phyloP scores from a whole-genome alignment of 1,140 invertebrate genomes.

The Drosophila triauraria region DNA sequence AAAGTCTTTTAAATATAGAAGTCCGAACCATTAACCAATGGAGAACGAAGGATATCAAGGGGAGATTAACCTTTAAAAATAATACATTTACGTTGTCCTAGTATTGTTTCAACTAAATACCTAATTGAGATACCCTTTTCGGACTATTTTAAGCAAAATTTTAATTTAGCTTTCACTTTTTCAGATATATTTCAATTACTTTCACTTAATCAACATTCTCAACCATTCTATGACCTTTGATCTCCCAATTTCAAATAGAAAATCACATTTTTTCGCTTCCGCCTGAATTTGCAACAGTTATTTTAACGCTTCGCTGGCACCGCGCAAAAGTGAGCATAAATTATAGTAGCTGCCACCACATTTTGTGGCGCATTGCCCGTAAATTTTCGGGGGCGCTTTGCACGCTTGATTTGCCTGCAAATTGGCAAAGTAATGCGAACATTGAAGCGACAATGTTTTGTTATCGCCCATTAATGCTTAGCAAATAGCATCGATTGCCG shows the following conservation, averaged over 20 bases:
- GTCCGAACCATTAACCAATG: too few species aligned
- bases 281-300: slow-evolving; percentile 4
- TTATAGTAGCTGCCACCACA: slow-evolving; percentile 29
- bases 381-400: slow-evolving; percentile 46
- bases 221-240: slow-evolving; percentile 2
- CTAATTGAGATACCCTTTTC: too few species aligned
- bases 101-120: background rate
- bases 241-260: background rate
- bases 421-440: slow-evolving; percentile 38
- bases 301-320: slow-evolving; percentile 26
- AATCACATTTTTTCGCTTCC: slow-evolving; percentile 1
- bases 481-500: slow-evolving; percentile 46
- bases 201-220: background rate
- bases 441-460: slow-evolving; percentile 46
- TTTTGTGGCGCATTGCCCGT: slow-evolving; percentile 50
- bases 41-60: too few species aligned
- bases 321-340: slow-evolving; percentile 25
- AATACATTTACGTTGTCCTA: too few species aligned
- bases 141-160: too few species aligned
- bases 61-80: too few species aligned
- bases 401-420: slow-evolving; percentile 64
- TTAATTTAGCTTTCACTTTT: background rate
- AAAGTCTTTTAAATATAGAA: too few species aligned
- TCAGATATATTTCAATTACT: background rate
- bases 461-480: slow-evolving; percentile 63